Conservation (phyloP, 2,888 invertebrate species). For the Tridacna gigas region DNA sequence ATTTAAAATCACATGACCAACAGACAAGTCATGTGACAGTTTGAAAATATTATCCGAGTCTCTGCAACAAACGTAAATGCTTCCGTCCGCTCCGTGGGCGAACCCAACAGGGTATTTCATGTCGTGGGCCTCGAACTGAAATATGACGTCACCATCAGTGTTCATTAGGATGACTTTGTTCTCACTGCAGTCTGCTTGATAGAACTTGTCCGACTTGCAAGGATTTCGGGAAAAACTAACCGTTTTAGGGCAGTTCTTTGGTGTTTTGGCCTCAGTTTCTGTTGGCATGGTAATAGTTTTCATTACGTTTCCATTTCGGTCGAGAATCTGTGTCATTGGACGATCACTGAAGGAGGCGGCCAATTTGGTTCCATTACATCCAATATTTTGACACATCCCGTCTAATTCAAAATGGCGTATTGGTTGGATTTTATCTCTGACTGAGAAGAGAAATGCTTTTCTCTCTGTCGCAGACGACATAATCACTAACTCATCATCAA, state of each 20-base stretch:
- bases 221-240: background rate
- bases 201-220: background rate
- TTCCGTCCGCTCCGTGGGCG: background rate
- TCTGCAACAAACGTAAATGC: constrained; percentile 14
- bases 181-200: background rate
- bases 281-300: background rate
- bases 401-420: background rate
- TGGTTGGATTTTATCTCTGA: background rate
- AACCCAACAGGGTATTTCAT: constrained; percentile 17
- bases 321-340: background rate
- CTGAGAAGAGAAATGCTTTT: background rate
- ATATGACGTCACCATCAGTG: background rate
- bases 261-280: background rate
- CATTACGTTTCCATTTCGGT: background rate
- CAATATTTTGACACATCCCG: constrained; percentile 3
- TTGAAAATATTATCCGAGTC: constrained; percentile 14
- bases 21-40: constrained; percentile 6
- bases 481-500: background rate
- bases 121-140: constrained; percentile 10
- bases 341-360: background rate
- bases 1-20: constrained; percentile 16
- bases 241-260: background rate
- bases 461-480: background rate
- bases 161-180: constrained; percentile 10
- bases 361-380: background rate